Conservation (phyloP, 2,797 vertebrate species). For the Fratercula arctica region DNA sequence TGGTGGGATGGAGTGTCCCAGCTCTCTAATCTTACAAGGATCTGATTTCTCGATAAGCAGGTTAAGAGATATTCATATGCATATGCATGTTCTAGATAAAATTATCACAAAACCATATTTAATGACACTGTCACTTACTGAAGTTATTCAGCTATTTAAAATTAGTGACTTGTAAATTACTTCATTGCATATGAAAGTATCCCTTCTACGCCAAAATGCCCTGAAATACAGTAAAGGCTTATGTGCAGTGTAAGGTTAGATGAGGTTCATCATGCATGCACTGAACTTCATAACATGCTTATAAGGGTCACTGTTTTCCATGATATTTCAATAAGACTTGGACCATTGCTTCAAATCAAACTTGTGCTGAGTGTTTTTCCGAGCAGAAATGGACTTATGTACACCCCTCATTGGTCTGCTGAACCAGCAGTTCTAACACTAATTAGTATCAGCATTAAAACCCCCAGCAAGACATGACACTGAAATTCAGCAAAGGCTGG, state of each 20-base stretch:
- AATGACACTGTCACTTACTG: not conserved
- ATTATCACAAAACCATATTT: not conserved
- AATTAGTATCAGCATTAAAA: slow-evolving; percentile 48
- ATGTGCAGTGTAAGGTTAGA: not conserved
- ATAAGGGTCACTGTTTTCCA: not conserved
- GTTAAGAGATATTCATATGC: not conserved
- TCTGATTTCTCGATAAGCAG: not conserved
- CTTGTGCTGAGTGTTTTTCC: not conserved
- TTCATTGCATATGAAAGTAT: not conserved
- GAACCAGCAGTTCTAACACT: slow-evolving; percentile 39
- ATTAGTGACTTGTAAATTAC: not conserved
- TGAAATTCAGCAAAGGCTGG: slow-evolving; percentile 46
- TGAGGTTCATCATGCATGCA: not conserved
- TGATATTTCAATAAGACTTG: not conserved
- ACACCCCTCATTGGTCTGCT: not conserved
- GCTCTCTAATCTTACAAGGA: not conserved
- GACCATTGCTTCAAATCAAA: not conserved
- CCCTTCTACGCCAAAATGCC: not conserved
- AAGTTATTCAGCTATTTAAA: not conserved
- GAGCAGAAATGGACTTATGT: not conserved
- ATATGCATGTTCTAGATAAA: not conserved
- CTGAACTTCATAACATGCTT: not conserved
- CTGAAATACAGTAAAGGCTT: not conserved
- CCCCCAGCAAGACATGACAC: slow-evolving; percentile 45
- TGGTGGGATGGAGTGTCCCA: not conserved